phyloP scores from a whole-genome alignment of 2,113 vertebrate genomes.

The Rhinoderma darwinii region DNA sequence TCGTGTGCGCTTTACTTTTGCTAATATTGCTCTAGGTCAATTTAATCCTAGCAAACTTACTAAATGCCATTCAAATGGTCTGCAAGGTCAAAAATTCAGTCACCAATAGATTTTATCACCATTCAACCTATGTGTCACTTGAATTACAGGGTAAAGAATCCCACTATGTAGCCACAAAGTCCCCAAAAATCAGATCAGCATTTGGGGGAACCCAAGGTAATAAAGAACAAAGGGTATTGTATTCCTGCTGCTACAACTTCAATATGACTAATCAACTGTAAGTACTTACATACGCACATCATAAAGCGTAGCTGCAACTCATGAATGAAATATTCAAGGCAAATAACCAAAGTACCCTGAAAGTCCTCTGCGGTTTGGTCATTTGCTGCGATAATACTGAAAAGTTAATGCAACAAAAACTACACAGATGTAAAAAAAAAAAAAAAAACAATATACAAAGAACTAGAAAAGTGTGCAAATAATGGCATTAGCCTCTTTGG shows the following conservation, averaged over 20 bases:
- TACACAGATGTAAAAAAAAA: not conserved
- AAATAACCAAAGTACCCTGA: not conserved
- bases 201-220: not conserved
- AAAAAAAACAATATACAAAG: not conserved
- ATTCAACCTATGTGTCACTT: not conserved
- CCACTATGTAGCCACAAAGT: not conserved
- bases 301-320: not conserved
- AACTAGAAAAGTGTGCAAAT: conserved; percentile 24
- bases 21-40: too few relatives aligned
- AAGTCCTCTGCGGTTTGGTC: not conserved
- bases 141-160: not conserved
- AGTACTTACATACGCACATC: not conserved
- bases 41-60: too few relatives aligned
- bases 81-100: not conserved
- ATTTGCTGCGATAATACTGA: conserved; percentile 6
- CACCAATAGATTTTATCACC: not conserved
- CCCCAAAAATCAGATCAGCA: not conserved
- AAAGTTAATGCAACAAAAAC: not conserved
- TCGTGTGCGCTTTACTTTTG: too few relatives aligned
- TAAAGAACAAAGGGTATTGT: not conserved
- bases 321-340: not conserved
- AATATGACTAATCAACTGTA: not conserved
- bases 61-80: too few relatives aligned
- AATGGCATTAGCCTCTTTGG: conserved; percentile 10
- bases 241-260: not conserved